phyloP scores from a whole-genome alignment of 2,797 vertebrate genomes.

The Coendou prehensilis region DNA sequence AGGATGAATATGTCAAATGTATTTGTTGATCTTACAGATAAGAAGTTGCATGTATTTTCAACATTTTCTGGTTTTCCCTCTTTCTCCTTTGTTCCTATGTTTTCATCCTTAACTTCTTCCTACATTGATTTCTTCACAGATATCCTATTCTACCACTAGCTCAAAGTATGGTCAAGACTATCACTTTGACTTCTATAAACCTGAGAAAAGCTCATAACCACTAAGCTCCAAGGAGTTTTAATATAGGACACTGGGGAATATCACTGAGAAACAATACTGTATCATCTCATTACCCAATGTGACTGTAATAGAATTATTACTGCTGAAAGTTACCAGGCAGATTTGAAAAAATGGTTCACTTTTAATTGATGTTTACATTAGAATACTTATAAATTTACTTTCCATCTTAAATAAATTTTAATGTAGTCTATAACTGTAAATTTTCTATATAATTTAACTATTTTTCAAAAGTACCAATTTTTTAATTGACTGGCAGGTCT shows the following conservation, averaged over 20 bases:
- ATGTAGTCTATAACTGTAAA: conserved; percentile 21
- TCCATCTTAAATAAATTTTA: conserved; percentile 1
- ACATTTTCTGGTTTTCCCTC: not conserved
- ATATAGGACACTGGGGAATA: not conserved
- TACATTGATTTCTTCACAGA: conserved; percentile 48
- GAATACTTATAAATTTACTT: conserved; percentile 21
- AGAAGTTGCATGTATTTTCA: not conserved
- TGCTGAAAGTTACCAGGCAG: not conserved
- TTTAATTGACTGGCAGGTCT: not conserved
- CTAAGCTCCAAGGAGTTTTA: not conserved
- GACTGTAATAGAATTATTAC: not conserved
- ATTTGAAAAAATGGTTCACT: not conserved
- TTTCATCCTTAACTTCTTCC: not conserved
- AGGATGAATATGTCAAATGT: not conserved
- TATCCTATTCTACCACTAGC: not conserved
- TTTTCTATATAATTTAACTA: conserved; percentile 37
- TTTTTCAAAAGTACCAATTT: conserved; percentile 39
- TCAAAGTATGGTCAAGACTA: not conserved
- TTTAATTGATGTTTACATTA: conserved; percentile 42
- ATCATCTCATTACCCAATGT: not conserved
- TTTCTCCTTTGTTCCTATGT: not conserved
- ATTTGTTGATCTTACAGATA: conserved; percentile 13
- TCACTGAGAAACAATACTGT: not conserved
- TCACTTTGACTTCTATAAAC: not conserved
- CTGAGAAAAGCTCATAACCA: not conserved